Evolutionary conservation across 2,888 invertebrate species (phyloP), one percentile per base, ranked within the genome.

Genomic region (Agapetus fuscipes): DNA sequence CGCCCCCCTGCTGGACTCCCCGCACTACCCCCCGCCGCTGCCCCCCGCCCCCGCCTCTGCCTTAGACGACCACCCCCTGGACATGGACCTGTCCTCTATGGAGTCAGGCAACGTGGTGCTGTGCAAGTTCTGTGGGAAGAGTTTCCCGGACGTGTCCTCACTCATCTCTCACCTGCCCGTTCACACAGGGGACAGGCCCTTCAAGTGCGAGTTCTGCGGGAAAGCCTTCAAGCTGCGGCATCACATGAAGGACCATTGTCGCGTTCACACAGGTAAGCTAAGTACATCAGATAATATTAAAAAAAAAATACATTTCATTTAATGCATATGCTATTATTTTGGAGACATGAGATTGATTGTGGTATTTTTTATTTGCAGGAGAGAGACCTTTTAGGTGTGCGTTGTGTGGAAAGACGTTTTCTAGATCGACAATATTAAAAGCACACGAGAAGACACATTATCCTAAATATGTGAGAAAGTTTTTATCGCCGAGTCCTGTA

Each of bases 191-290:
- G 89, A 90, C 59, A 72, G 89, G 57, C 89, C 89, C 43, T 90
- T 89, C 67, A 89, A 88, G 69, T 90, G 89, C 72, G 89, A 90
- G 64, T 90, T 88, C 70, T 90, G 90, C 66, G 89, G 89, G 49
- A 90, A 90, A 68, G 89, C 89, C 53, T 90, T 90, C 73, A 90
- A 90, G 62, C 70, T 90, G 57, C 76, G 89, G 48, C 89, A 90
- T 62, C 89, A 90, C 70, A 89, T 90, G 89, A 90, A 90, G 68
- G 89, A 90, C 71, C 90, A 90, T 62, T 89, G 88, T 70, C 80
- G 89, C 57, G 89, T 90, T 48, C 90, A 90, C 62, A 90, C 89
- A 53, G 90, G 77, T 76, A 64, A 72, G 74, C n/a, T n/a, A n/a
- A n/a, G n/a, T n/a, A n/a, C n/a, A n/a, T n/a, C n/a, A n/a, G n/a